These are phyloP conservation scores for Stigmatopora argus DNA, from an alignment of 2,113 vertebrate species.

Conservation along the genomic window DNA sequence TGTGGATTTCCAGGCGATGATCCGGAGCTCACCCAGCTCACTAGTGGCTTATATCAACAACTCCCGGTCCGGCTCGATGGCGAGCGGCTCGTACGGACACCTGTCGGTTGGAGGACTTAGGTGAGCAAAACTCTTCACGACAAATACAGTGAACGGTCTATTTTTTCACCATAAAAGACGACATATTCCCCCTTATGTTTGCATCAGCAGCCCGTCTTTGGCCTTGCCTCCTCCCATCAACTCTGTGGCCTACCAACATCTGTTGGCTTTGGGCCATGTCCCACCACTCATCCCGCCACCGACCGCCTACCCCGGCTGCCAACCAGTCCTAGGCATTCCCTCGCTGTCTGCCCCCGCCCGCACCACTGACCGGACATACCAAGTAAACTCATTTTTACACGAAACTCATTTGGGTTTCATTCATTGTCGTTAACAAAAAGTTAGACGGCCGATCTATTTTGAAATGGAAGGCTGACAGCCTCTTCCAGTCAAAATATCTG, in stretches of 20 bases:
- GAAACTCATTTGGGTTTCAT: not conserved
- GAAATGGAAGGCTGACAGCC: too few species aligned
- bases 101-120: constrained; percentile 86
- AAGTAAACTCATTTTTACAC: constrained; percentile 33
- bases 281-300: constrained; percentile 87
- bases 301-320: constrained; percentile 78
- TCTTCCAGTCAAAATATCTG: too few species aligned
- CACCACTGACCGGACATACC: constrained; percentile 59
- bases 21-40: constrained; percentile 88
- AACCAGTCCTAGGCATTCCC: constrained; percentile 72
- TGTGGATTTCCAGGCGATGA: constrained; percentile 92
- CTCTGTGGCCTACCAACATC: constrained; percentile 86
- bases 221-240: constrained; percentile 86
- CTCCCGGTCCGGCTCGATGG: constrained; percentile 84
- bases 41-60: constrained; percentile 92
- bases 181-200: not conserved
- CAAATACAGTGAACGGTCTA: not conserved
- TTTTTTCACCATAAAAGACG: too few species aligned
- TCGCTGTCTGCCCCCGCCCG: constrained; percentile 58
- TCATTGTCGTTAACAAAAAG: not conserved
- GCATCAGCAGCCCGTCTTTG: constrained; percentile 78
- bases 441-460: too few species aligned
- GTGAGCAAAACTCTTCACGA: constrained; percentile 26
- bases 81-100: constrained; percentile 86
- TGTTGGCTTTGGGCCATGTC: constrained; percentile 86